Percentiles rank a stretch among this genome's conserved stretches.
Conservation (phyloP, 2,797 vertebrate species). For the Neomorphus geoffroyi region DNA sequence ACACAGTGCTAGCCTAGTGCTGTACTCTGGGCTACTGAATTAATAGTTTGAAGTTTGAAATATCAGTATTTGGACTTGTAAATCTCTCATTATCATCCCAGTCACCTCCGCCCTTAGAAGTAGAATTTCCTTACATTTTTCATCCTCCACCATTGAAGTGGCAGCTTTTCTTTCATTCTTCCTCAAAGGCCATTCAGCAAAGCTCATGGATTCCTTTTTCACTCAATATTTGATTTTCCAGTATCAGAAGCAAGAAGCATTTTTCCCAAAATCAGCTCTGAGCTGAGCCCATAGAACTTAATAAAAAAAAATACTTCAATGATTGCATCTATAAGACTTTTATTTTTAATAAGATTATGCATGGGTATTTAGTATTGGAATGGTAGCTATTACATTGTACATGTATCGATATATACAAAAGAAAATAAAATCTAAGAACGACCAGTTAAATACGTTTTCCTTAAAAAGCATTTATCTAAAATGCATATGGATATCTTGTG, state of each 20-base stretch:
- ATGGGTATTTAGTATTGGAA: neutral
- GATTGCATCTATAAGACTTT: neutral
- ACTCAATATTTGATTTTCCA: neutral
- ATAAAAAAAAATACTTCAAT: neutral
- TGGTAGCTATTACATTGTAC: neutral
- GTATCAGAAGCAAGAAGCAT: neutral
- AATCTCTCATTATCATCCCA: neutral
- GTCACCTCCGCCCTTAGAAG: neutral
- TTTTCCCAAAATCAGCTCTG: neutral
- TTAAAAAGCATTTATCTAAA: neutral
- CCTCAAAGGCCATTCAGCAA: neutral
- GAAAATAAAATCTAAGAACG: neutral
- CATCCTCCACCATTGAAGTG: neutral
- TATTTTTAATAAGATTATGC: neutral
- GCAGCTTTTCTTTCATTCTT: neutral
- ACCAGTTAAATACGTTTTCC: neutral
- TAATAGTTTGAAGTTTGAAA: neutral
- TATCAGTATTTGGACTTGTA: neutral
- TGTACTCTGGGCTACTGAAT: neutral
- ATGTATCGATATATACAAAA: neutral
- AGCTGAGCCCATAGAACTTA: neutral
- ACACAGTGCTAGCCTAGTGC: neutral
- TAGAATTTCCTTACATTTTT: neutral
- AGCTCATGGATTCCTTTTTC: neutral
- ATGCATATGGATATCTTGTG: accelerated